phyloP scores from a whole-genome alignment of 1,140 invertebrate species.

The Episyrphus balteatus region DNA sequence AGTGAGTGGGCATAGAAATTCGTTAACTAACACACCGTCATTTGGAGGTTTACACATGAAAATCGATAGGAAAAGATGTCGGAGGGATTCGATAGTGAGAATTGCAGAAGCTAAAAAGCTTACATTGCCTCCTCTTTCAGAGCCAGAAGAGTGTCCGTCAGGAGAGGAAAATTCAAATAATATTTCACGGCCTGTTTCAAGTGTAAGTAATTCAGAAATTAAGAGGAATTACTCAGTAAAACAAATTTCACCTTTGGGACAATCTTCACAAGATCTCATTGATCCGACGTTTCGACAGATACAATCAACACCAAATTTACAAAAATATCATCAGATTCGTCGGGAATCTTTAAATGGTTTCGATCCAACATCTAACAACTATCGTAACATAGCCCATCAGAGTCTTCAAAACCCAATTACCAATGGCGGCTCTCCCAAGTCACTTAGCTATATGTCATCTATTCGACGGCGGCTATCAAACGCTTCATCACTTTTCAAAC shows the following conservation, averaged over 20 bases:
- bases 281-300: neutral
- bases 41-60: slow-evolving; percentile 24
- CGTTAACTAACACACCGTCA: no score
- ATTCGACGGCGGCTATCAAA: slow-evolving; percentile 61
- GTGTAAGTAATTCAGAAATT: no score
- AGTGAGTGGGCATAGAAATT: neutral
- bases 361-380: no score
- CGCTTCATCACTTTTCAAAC: slow-evolving; percentile 61
- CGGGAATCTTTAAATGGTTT: no score
- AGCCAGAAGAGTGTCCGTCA: no score
- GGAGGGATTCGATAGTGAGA: no score
- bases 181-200: no score
- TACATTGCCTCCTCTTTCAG: no score
- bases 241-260: slow-evolving; percentile 10
- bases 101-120: no score
- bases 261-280: no score
- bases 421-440: slow-evolving; percentile 3
- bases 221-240: slow-evolving; percentile 31
- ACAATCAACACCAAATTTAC: slow-evolving; percentile 7
- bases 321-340: slow-evolving; percentile 2
- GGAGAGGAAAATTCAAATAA: no score
- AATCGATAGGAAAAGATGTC: slow-evolving; percentile 14
- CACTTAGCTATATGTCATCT: slow-evolving; percentile 44
- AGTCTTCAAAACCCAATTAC: neutral
- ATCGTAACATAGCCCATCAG: no score